Base-by-base conservation (phyloP, 2,797 vertebrate species). In the Hippoglossus hippoglossus region DNA sequence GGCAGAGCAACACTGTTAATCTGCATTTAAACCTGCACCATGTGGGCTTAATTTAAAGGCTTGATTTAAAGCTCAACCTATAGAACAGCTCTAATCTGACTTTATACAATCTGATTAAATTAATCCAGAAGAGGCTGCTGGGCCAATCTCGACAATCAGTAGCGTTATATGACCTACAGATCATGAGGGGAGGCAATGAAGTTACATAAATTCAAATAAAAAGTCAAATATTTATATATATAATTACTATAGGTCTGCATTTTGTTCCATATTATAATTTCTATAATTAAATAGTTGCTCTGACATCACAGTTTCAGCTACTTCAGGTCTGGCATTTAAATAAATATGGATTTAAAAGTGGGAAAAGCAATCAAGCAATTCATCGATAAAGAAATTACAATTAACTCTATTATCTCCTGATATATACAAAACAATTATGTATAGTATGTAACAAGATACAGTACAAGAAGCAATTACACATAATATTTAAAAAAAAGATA, bases 31-130 rank as follows among this genome's bases (percentile, higher is more conserved):
- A 79, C 28, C 57, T 58, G 39, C 44, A 49, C 58, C 74, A 46
- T 19, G 16, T 18, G 1, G 34, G 64, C 41, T 83, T 75, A 58
- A 80, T 84, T 59, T 77, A 83, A 82, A 86, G 34, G 65, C 41
- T 82, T 76, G 56, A 80, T 82, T 62, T 79, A 83, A 82, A 87
- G 52, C 68, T 28, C 5, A 63, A 79, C 63, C 62, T 83, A 86
- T 67, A 69, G 77, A 82, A 24, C 67, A 12, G 39, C 66, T 66
- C 21, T 79, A 74, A 89, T 84, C 80, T 62, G 50, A 28, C 51
- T 71, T 66, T 71, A 71, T 72, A 62, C 73, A 72, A 80, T 81
- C 73, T 82, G 79, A 81, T 89, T 81, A 67, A 70, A 75, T 67
- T 73, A 82, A 81, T 71, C 72, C 73, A 77, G 49, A 36, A 60